These are phyloP conservation scores for Heteromyza rotundicornis DNA, from an alignment of 2,888 invertebrate genomes.

Conservation along the genomic window DNA sequence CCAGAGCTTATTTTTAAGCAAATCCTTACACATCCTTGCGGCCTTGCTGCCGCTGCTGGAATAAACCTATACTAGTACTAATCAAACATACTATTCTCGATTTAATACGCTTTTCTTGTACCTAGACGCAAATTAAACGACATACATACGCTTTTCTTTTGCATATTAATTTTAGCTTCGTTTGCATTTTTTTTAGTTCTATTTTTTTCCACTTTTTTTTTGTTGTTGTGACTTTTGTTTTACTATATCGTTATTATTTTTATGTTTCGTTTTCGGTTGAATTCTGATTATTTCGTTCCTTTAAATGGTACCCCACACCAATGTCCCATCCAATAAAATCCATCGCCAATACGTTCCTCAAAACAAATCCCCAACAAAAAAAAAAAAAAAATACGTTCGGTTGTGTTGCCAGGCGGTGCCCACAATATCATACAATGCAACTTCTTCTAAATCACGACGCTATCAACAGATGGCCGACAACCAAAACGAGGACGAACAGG, in stretches of 20 bases:
- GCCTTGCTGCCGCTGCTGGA: too few relatives aligned
- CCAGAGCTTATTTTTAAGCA: too few relatives aligned
- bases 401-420: slow-evolving; percentile 69
- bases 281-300: slow-evolving; percentile 24
- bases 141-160: slow-evolving; percentile 23
- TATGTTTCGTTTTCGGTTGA: slow-evolving; percentile 26
- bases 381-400: slow-evolving; percentile 65
- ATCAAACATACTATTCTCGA: too few relatives aligned
- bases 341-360: slow-evolving; percentile 11
- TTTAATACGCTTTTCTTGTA: too few relatives aligned
- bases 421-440: slow-evolving; percentile 60
- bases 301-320: slow-evolving; percentile 3
- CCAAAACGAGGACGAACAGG: slow-evolving; percentile 93
- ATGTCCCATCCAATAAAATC: slow-evolving; percentile 25
- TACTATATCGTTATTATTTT: too few relatives aligned
- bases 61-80: too few relatives aligned
- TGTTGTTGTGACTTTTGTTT: slow-evolving; percentile 19
- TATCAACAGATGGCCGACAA: slow-evolving; percentile 93
- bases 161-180: slow-evolving; percentile 8
- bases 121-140: too few relatives aligned
- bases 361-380: slow-evolving; percentile 20
- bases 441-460: slow-evolving; percentile 61
- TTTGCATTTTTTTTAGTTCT: not conserved
- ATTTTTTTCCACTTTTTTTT: not conserved
- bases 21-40: too few relatives aligned